Conservation (phyloP, 1,140 invertebrate genomes). For the Pogonognathellus flavescens region DNA sequence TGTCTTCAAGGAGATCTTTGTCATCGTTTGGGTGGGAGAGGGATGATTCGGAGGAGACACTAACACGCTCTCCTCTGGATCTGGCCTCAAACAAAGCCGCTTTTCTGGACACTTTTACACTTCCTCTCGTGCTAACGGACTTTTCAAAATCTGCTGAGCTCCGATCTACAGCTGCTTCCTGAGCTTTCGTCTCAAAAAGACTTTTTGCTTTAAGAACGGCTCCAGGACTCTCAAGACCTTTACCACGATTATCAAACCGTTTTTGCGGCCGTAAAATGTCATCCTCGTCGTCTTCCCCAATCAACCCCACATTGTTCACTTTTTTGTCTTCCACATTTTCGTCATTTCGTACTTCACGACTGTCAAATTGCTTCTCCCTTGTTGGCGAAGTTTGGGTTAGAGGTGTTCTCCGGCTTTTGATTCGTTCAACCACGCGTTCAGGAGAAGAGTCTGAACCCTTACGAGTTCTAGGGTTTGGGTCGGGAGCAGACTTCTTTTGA, state of each 20-base stretch:
- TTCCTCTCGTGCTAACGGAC: neutral
- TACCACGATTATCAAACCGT: constrained; percentile 68
- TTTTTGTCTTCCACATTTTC: no score
- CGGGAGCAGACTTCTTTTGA: constrained; percentile 43
- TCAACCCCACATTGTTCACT: constrained; percentile 12
- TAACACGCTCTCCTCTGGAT: constrained; percentile 61
- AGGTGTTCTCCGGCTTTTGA: neutral
- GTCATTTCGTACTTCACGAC: no score
- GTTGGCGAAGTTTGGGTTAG: neutral
- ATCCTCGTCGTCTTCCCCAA: constrained; percentile 57
- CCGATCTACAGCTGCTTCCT: constrained; percentile 52
- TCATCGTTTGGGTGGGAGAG: neutral
- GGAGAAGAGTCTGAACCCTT: constrained; percentile 55
- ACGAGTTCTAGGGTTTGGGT: constrained; percentile 51
- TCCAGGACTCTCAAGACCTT: constrained; percentile 72
- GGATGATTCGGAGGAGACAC: constrained; percentile 63
- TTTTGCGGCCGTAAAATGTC: constrained; percentile 65
- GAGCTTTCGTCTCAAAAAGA: constrained; percentile 76
- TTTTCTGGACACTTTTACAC: constrained; percentile 61
- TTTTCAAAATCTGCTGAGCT: constrained; percentile 32
- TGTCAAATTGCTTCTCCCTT: neutral
- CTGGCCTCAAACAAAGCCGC: constrained; percentile 65
- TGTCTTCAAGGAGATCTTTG: constrained; percentile 44
- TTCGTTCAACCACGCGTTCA: constrained; percentile 10
- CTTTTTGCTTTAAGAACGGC: constrained; percentile 77